Evolutionary conservation across 2,888 invertebrate genomes (phyloP).

Genomic region (Sussaba pulchella): DNA sequence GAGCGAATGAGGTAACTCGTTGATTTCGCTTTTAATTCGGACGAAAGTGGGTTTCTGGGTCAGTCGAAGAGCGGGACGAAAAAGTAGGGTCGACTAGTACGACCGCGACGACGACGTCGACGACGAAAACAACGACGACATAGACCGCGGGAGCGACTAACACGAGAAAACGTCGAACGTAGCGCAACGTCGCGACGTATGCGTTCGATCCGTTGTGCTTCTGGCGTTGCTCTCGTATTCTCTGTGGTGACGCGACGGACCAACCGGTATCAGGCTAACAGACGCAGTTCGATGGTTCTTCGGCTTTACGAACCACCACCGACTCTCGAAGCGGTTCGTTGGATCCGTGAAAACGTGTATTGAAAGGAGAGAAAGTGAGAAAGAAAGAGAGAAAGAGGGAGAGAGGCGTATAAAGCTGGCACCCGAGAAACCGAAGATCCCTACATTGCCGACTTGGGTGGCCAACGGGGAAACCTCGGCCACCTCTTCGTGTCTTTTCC

Average conservation of each 20-base stretch:
- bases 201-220: slow-evolving; percentile 4
- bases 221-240: slow-evolving; percentile 31
- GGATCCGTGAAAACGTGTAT: slow-evolving; percentile 27
- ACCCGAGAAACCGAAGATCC: slow-evolving; percentile 3
- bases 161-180: slow-evolving; percentile 28
- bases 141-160: slow-evolving; percentile 45
- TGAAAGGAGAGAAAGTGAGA: slow-evolving; percentile 32
- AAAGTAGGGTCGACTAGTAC: slow-evolving; percentile 70
- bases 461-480: slow-evolving; percentile 12
- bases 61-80: slow-evolving; percentile 73
- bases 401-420: background rate
- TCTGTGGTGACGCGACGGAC: slow-evolving; percentile 34
- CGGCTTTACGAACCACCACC: slow-evolving; percentile 23
- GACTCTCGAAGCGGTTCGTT: slow-evolving; percentile 33
- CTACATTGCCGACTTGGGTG: slow-evolving; percentile 20
- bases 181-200: slow-evolving; percentile 19
- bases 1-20: slow-evolving; percentile 72
- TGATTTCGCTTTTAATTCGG: slow-evolving; percentile 81
- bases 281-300: slow-evolving; percentile 18
- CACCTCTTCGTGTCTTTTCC: slow-evolving; percentile 7
- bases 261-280: slow-evolving; percentile 41
- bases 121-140: slow-evolving; percentile 36
- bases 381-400: slow-evolving; percentile 7
- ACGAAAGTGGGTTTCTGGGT: slow-evolving; percentile 80
- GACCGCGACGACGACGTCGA: slow-evolving; percentile 48